Base-by-base conservation (phyloP, 2,888 invertebrate species). In the Lampropteryx suffumata region DNA sequence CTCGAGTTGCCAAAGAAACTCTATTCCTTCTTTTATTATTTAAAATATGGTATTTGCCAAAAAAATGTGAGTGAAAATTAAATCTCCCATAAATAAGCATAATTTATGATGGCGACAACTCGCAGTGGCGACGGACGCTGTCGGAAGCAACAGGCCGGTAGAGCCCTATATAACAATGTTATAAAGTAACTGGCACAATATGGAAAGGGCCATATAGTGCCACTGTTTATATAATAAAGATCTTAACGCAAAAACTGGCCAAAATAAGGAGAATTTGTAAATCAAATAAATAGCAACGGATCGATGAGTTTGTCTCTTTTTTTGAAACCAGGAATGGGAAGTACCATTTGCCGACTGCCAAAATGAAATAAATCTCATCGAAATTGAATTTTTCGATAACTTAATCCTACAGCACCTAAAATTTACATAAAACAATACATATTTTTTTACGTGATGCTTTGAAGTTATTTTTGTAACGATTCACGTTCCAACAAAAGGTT, bases 91-190 rank as follows among this genome's bases (percentile, higher is more conserved):
- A 54, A 41, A 55, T 37, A 65, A 62, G 64, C 55, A 66, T 75
- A 76, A 79, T 77, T 79, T 72, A 26, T 41, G 41, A 63, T 48
- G 54, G 61, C 73, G 73, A 75, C 71, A 70, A 65, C 29, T 24
- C 48, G 28, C 68, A 73, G 24, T 24, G 17, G 17, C 17, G 71
- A 70, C 64, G 70, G n/a, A n/a, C n/a, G 48, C 54, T 61, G 57
- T 55, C 70, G 73, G 71, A 24, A 24, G 24, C 24, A 24, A 24
- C 24, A 24, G 24, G 24, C 24, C 24, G 24, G 17, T 17, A 17
- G 24, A 24, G 24, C 7, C 24, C 6, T 24, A 24, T 24, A 24
- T 24, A 5, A n/a, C n/a, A n/a, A n/a, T n/a, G n/a, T n/a, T n/a
- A n/a, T n/a, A n/a, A n/a, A n/a, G n/a, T n/a, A n/a, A n/a, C n/a